A percentile compares a stretch with the other conserved stretches of the same genome.
These are phyloP conservation scores for Clavelina lepadiformis DNA, from an alignment of 23 tunicate genomes.

Conservation along the genomic window DNA sequence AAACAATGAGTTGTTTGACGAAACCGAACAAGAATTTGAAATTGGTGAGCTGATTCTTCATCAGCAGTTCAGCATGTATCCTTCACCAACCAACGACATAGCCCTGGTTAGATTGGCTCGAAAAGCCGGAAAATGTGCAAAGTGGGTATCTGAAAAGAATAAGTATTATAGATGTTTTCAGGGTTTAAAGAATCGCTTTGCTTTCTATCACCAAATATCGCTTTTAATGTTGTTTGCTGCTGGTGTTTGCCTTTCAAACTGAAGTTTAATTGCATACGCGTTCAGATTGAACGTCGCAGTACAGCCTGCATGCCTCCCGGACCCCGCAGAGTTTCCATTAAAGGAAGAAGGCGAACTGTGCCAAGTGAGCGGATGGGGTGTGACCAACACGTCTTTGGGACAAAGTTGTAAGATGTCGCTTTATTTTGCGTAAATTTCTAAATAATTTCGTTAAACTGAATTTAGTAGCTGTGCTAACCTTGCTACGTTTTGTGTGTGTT, in stretches of 20 bases:
- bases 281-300: constrained; percentile 47
- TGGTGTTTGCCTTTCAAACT: no score
- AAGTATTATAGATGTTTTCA: background rate
- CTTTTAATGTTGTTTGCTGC: no score
- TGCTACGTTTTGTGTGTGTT: no score
- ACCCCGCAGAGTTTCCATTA: no score
- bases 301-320: constrained; percentile 84
- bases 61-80: constrained; percentile 39
- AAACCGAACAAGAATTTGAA: constrained; percentile 80
- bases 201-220: no score
- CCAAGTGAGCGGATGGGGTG: constrained; percentile 51
- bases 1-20: constrained; percentile 50
- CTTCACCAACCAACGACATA: constrained; percentile 69
- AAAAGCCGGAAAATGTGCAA: constrained; percentile 48
- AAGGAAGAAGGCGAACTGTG: no score
- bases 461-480: no score
- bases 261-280: no score
- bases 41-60: constrained; percentile 50
- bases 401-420: constrained; percentile 77
- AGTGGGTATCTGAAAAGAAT: constrained; percentile 8
- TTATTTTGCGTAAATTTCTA: no score
- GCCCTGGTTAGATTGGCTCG: constrained; percentile 48
- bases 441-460: no score
- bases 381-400: constrained; percentile 33
- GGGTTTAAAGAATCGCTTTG: no score